Evolutionary conservation across 2,113 vertebrate genomes (phyloP).

Genomic region (Spea bombifrons): DNA sequence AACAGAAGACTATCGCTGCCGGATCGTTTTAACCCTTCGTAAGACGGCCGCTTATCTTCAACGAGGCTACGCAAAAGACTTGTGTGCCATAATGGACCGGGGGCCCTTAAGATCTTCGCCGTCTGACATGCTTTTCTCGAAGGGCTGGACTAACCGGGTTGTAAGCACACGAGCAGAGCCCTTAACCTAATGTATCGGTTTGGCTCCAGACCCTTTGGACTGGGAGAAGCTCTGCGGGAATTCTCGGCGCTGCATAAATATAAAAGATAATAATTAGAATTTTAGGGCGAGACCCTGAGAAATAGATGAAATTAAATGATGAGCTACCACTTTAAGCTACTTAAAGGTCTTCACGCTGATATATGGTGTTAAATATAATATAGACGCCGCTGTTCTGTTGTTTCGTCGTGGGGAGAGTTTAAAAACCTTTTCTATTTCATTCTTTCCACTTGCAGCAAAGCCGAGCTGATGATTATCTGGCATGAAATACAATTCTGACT

Average conservation of each 20-base stretch:
- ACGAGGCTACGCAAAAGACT: conserved; percentile 74
- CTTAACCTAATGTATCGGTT: no score
- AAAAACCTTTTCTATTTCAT: conserved; percentile 1
- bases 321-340: no score
- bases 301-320: no score
- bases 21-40: conserved; percentile 75
- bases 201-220: no score
- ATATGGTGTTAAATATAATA: background rate
- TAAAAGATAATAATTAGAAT: no score
- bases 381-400: background rate
- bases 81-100: conserved; percentile 71
- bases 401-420: background rate
- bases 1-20: conserved; percentile 76
- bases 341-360: background rate
- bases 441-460: conserved; percentile 14
- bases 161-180: no score
- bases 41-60: conserved; percentile 80
- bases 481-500: conserved; percentile 27
- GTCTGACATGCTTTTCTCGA: no score
- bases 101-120: no score
- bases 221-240: no score
- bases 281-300: no score
- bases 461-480: conserved; percentile 35
- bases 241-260: no score
- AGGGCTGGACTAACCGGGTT: no score